phyloP scores from a whole-genome alignment of 1,140 invertebrate species.

The Hyposmocoma kahamanoa region DNA sequence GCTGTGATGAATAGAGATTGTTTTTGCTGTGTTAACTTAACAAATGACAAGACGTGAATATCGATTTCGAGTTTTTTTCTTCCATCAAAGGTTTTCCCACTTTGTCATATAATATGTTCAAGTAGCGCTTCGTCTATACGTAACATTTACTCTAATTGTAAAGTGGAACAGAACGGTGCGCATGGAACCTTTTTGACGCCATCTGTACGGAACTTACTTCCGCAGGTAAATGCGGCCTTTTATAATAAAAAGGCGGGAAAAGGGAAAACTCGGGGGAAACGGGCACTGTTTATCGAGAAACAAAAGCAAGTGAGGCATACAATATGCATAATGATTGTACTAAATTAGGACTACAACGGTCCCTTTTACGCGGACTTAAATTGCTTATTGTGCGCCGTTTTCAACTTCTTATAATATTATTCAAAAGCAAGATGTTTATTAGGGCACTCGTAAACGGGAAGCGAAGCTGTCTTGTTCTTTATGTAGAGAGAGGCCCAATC shows the following conservation, averaged over 20 bases:
- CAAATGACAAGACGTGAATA: background rate
- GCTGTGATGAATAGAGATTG: background rate
- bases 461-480: too few species aligned
- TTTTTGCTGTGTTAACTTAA: background rate
- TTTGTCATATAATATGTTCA: background rate
- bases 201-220: constrained; percentile 43
- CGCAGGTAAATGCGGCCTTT: constrained; percentile 46
- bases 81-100: background rate
- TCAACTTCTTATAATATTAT: constrained; percentile 19
- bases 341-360: constrained; percentile 52
- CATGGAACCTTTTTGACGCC: constrained; percentile 21
- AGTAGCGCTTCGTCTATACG: background rate
- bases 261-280: constrained; percentile 46
- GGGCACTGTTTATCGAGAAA: constrained; percentile 59
- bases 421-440: constrained; percentile 2
- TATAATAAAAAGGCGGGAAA: constrained; percentile 62
- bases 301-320: constrained; percentile 47
- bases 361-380: constrained; percentile 48
- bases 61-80: background rate
- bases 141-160: background rate
- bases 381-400: constrained; percentile 49
- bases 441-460: background rate
- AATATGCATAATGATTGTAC: constrained; percentile 62
- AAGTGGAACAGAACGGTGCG: background rate
- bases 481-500: too few species aligned